Conservation (phyloP, 2,797 vertebrate species). For the Arctocebus calabarensis region DNA sequence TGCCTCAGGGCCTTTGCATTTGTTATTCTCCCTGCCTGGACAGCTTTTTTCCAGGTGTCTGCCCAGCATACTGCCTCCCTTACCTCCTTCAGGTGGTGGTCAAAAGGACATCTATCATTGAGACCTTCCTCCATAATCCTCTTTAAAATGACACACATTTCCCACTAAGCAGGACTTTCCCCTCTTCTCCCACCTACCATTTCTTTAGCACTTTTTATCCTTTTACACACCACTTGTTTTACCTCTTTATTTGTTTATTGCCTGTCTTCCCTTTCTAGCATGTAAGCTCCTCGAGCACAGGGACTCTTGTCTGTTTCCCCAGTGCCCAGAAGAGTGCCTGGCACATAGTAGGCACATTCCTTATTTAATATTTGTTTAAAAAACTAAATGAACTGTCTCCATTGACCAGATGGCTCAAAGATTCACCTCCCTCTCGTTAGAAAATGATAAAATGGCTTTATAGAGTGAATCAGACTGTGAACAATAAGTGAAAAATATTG, state of each 20-base stretch:
- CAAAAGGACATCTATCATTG: not conserved
- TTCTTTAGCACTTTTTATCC: not conserved
- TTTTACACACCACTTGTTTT: not conserved
- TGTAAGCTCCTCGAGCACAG: not conserved
- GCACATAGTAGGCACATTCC: not conserved
- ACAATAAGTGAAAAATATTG: conserved; percentile 87
- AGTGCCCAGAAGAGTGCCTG: not conserved
- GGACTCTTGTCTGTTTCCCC: not conserved
- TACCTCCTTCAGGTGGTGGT: not conserved
- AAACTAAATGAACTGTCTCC: conserved; percentile 39
- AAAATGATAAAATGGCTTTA: conserved; percentile 86
- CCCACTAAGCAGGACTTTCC: not conserved
- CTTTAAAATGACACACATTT: conserved; percentile 29
- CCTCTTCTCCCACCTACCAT: not conserved
- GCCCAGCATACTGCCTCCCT: not conserved
- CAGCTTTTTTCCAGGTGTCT: not conserved
- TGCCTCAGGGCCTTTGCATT: conserved; percentile 8
- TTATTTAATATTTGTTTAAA: conserved; percentile 41
- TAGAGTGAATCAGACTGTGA: conserved; percentile 86
- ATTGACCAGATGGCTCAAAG: conserved; percentile 48
- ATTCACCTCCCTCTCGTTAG: conserved; percentile 84
- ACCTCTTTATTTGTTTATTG: conserved; percentile 5
- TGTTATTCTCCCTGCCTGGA: not conserved
- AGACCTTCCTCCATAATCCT: not conserved
- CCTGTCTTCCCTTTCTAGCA: not conserved